Evolutionary conservation across 2,888 invertebrate genomes (phyloP), one percentile per base, ranked within the genome.

Genomic region (Tenthredo livida): DNA sequence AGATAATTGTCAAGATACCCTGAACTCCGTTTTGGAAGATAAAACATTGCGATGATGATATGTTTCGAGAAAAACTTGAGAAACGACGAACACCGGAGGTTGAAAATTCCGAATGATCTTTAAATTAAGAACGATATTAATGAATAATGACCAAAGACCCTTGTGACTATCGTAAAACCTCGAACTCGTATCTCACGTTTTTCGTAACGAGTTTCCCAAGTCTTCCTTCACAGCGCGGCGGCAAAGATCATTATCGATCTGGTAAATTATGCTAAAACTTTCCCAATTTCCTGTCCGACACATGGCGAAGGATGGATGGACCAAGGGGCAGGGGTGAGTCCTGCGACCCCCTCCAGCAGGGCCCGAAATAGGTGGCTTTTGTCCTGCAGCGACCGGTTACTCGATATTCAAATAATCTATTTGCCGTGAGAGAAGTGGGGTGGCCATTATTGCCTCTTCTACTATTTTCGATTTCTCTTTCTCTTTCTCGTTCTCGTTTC

Each of bases 321-420:
- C 9, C 17, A 33, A 12, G 77, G 50, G 50, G n/a, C 21, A 29
- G 25, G 73, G 73, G 43, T 73, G 37, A 29, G 50, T 33, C 77
- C 77, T n/a, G n/a, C 1, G 50, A 33, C 50, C 21, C 50, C 77
- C 54, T 25, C 6, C 9, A n/a, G n/a, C n/a, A 54, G 54, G 7
- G 58, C 40, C 80, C 40, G 25, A 54, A 77, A 58, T 61, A 21
- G 80, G 50, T 50, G 77, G 50, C 80, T 80, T 80, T 80, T 80
- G 80, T 80, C 61, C 61, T 29, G 43, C n/a, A n/a, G n/a, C 54
- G 7, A 25, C 12, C 61, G 61, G 80, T 80, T 50, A 61, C 80
- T 80, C 80, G 80, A 80, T 80, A 80, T 80, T 80, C 80, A 80
- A 80, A 80, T 80, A 80, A 80, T 80, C 80, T 80, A 80, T 80